These are phyloP conservation scores for Chloroclystis v-ata DNA, from an alignment of 2,888 invertebrate species.

Conservation along the genomic window DNA sequence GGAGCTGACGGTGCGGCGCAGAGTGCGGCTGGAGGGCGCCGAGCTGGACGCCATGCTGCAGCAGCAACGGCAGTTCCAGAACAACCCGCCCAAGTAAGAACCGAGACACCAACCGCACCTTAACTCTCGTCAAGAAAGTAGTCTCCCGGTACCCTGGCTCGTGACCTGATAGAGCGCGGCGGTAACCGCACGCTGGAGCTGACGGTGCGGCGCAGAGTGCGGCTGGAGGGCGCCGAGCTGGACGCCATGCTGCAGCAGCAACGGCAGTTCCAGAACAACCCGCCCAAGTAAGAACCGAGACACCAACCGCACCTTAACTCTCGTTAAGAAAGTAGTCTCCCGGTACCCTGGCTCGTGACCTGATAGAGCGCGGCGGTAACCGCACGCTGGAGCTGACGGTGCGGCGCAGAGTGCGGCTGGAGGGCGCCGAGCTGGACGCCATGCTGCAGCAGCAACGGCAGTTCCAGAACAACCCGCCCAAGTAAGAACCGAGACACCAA, in stretches of 20 bases:
- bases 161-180: slow-evolving; percentile 49
- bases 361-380: slow-evolving; percentile 60
- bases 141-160: slow-evolving; percentile 88
- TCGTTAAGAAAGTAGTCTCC: too few relatives aligned
- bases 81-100: slow-evolving; percentile 53
- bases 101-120: too few relatives aligned
- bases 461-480: slow-evolving; percentile 48
- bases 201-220: slow-evolving; percentile 82
- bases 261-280: slow-evolving; percentile 53
- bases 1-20: slow-evolving; percentile 82
- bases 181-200: slow-evolving; percentile 85
- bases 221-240: slow-evolving; percentile 86
- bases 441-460: slow-evolving; percentile 81
- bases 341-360: slow-evolving; percentile 85
- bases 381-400: slow-evolving; percentile 84
- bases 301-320: too few relatives aligned
- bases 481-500: too few relatives aligned
- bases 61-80: slow-evolving; percentile 73
- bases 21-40: slow-evolving; percentile 85
- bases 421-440: slow-evolving; percentile 88
- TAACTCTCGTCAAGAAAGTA: too few relatives aligned
- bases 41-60: slow-evolving; percentile 87
- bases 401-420: slow-evolving; percentile 83
- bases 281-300: slow-evolving; percentile 55
- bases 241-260: slow-evolving; percentile 85